A percentile compares a stretch with the other conserved stretches of the same genome.
Evolutionary conservation across 2,888 invertebrate genomes (phyloP).

Genomic region (Nomada flava): DNA sequence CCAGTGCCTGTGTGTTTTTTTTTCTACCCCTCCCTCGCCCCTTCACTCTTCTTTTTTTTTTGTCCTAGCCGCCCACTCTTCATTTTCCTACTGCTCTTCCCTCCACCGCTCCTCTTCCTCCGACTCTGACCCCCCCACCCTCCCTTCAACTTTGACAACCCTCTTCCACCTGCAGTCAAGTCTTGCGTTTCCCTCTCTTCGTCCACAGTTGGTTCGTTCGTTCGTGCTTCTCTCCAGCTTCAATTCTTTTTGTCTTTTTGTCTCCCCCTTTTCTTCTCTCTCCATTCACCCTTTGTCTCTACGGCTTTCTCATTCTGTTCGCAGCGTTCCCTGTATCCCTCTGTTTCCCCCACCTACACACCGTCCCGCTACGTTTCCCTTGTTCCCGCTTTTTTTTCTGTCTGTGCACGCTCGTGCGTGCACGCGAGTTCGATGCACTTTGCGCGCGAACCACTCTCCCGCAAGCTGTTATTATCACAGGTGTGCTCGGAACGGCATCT

Average conservation of each 20-base stretch:
- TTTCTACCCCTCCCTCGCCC: conserved; percentile 21
- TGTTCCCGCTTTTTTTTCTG: conserved; percentile 21
- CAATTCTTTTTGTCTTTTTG: conserved; percentile 54
- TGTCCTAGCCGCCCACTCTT: conserved; percentile 37
- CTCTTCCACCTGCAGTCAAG: conserved; percentile 32
- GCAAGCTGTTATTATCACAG: conserved; percentile 60
- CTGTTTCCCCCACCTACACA: conserved; percentile 7
- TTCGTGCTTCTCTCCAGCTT: conserved; percentile 46
- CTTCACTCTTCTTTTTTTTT: conserved; percentile 6
- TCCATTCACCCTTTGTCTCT: conserved; percentile 45
- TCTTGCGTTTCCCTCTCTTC: conserved; percentile 27
- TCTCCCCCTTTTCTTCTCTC: conserved; percentile 53
- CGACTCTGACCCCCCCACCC: conserved; percentile 19
- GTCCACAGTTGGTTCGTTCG: conserved; percentile 14
- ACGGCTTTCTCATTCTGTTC: conserved; percentile 43
- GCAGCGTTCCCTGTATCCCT: conserved; percentile 41
- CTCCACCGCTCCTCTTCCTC: conserved; percentile 23
- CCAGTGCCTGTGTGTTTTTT: conserved; percentile 57
- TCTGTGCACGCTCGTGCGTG: conserved; percentile 43
- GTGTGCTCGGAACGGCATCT: conserved; percentile 41
- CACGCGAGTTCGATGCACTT: conserved; percentile 68
- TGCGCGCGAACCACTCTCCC: conserved; percentile 40
- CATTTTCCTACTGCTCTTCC: conserved; percentile 37
- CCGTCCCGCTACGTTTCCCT: conserved; percentile 24
- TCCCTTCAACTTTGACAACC: conserved; percentile 5